phyloP scores from a whole-genome alignment of 1,140 invertebrate genomes.

The Drosophila setifemur region DNA sequence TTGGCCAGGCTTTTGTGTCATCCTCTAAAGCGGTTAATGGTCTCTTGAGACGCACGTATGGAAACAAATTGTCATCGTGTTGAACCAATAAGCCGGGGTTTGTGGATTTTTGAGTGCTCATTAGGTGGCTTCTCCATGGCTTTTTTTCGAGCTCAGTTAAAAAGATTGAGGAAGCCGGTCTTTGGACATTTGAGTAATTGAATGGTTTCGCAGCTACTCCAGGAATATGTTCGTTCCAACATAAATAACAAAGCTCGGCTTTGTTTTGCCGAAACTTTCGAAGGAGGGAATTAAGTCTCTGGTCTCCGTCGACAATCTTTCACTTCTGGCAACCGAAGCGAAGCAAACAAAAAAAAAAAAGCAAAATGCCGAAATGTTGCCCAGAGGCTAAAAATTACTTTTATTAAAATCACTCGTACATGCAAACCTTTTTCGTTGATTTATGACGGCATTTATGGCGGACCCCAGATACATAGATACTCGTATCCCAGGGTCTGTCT shows the following conservation, averaged over 20 bases:
- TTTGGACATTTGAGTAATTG: constrained; percentile 47
- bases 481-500: constrained; percentile 5
- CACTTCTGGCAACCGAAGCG: constrained; percentile 26
- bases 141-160: background rate
- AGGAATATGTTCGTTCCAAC: constrained; percentile 17
- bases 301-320: constrained; percentile 52
- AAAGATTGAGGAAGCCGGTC: background rate
- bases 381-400: constrained; percentile 49
- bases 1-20: constrained; percentile 1
- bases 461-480: background rate
- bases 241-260: constrained; percentile 15
- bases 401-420: constrained; percentile 42
- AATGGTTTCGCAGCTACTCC: constrained; percentile 10
- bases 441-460: constrained; percentile 33
- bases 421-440: constrained; percentile 39
- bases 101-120: constrained; percentile 49
- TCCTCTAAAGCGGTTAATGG: constrained; percentile 20
- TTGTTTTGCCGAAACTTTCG: constrained; percentile 3
- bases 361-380: background rate
- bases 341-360: constrained; percentile 35
- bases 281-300: constrained; percentile 2
- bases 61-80: constrained; percentile 31
- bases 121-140: constrained; percentile 48
- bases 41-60: background rate
- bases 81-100: background rate